Evolutionary conservation across 2,888 invertebrate species (phyloP).

Genomic region (Taphrorychus bicolor): DNA sequence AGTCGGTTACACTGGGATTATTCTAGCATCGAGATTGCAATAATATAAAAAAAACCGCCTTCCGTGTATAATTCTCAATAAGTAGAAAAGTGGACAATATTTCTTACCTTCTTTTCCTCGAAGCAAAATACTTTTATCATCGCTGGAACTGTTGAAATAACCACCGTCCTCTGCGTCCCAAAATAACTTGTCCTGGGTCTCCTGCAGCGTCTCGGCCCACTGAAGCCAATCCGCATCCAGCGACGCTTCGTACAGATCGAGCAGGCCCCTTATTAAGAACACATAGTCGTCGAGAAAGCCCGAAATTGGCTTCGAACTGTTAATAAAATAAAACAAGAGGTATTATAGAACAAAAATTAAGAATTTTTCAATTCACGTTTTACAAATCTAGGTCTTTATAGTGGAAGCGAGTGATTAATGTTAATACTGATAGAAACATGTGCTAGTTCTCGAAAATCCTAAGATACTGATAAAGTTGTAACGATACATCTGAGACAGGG

Average conservation of each 20-base stretch:
- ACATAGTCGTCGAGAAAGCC: constrained; percentile 94
- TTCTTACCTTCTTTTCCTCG: constrained; percentile 82
- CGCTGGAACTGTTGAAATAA: constrained; percentile 76
- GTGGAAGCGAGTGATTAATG: too few species aligned
- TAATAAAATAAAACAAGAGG: constrained; percentile 9
- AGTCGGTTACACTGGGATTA: too few species aligned
- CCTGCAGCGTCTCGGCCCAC: constrained; percentile 83
- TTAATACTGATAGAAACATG: too few species aligned
- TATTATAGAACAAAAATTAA: too few species aligned
- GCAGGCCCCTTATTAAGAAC: constrained; percentile 82
- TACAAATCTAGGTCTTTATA: too few species aligned
- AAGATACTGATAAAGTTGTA: too few species aligned
- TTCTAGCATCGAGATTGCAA: too few species aligned
- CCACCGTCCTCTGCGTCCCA: constrained; percentile 81
- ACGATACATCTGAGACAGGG: too few species aligned
- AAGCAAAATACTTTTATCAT: constrained; percentile 75
- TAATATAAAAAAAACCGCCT: not conserved
- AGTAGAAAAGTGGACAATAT: not conserved
- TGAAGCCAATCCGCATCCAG: constrained; percentile 76
- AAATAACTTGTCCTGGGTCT: constrained; percentile 80
- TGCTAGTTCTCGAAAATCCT: too few species aligned
- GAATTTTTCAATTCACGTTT: too few species aligned
- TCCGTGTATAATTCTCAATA: not conserved
- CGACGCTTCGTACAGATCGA: constrained; percentile 86
- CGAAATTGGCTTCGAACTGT: constrained; percentile 72